Percentiles rank a stretch among this genome's conserved stretches.
Conservation (phyloP, 2,113 vertebrate genomes). For the Nansenia antarctica region DNA sequence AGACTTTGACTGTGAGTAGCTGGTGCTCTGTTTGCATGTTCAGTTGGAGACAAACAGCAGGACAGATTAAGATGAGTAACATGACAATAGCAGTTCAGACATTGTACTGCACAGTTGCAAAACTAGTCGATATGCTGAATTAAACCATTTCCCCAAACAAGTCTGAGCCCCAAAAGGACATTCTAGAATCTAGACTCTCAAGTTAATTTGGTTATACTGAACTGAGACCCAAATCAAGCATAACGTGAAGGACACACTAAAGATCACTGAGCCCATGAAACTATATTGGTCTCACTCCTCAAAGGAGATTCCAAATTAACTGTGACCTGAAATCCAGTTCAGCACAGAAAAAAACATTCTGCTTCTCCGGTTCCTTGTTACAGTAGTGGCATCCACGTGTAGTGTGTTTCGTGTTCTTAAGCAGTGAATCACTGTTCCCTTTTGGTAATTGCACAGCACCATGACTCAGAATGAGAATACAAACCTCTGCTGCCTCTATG, state of each 20-base stretch:
- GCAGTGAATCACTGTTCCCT: not conserved
- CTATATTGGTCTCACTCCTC: slow-evolving; percentile 37
- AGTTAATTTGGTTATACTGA: not conserved
- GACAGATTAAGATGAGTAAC: slow-evolving; percentile 47
- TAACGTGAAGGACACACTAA: slow-evolving; percentile 6
- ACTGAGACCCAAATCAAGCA: not conserved
- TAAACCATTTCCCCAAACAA: not conserved
- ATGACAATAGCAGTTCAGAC: slow-evolving; percentile 19
- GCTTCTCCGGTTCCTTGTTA: not conserved
- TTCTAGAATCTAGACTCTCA: not conserved
- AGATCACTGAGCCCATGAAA: slow-evolving; percentile 30
- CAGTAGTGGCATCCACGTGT: no score
- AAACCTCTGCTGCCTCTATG: not conserved
- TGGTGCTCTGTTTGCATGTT: slow-evolving; percentile 34
- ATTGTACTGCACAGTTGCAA: not conserved
- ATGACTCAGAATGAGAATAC: not conserved
- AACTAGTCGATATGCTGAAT: slow-evolving; percentile 9
- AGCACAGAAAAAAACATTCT: slow-evolving; percentile 10
- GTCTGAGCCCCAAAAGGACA: not conserved
- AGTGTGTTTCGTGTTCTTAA: not conserved
- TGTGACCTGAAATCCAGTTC: slow-evolving; percentile 43
- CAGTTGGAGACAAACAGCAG: slow-evolving; percentile 12
- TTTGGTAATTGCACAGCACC: not conserved
- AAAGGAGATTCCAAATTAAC: slow-evolving; percentile 39
- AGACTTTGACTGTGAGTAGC: slow-evolving; percentile 29